Conservation (phyloP, 53 echinoderm and acorn worm species). For the Echinometra lucunter region DNA sequence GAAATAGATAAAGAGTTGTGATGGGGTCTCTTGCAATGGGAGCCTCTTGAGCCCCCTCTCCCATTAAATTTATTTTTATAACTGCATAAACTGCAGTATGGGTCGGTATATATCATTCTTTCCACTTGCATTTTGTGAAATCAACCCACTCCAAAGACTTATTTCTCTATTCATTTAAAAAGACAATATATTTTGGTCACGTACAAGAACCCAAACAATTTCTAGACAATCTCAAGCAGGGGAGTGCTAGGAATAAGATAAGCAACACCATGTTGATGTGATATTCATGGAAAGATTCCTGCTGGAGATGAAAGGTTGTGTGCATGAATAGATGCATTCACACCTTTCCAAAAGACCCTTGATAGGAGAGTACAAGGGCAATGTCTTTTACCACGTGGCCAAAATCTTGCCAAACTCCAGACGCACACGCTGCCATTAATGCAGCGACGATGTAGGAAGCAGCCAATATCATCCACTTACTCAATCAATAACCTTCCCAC, state of each 20-base stretch:
- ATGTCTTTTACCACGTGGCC: conserved; percentile 9
- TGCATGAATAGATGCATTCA: conserved; percentile 34
- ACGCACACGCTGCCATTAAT: conserved; percentile 30
- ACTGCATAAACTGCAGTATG: not conserved
- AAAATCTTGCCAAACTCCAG: not conserved
- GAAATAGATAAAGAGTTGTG: no score
- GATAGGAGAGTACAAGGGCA: not conserved
- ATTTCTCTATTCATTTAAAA: not conserved
- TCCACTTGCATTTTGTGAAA: not conserved
- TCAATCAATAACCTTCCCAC: conserved; percentile 58
- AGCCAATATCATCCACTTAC: conserved; percentile 63
- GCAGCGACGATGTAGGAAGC: conserved; percentile 28
- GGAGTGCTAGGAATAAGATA: not conserved
- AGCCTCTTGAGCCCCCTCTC: not conserved
- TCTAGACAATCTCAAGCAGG: not conserved
- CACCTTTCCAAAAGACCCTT: conserved; percentile 18
- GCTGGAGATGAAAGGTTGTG: not conserved
- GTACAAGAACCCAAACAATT: conserved; percentile 11
- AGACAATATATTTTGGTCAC: conserved; percentile 10
- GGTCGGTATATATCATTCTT: not conserved
- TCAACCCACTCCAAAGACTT: not conserved
- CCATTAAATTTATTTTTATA: not conserved
- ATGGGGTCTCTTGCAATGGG: no score
- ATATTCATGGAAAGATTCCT: conserved; percentile 10
- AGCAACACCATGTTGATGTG: conserved; percentile 1